Percentiles rank a stretch among this genome's conserved stretches.
Evolutionary conservation across 2,113 vertebrate species (phyloP).

Genomic region (Dromiciops gliroides): DNA sequence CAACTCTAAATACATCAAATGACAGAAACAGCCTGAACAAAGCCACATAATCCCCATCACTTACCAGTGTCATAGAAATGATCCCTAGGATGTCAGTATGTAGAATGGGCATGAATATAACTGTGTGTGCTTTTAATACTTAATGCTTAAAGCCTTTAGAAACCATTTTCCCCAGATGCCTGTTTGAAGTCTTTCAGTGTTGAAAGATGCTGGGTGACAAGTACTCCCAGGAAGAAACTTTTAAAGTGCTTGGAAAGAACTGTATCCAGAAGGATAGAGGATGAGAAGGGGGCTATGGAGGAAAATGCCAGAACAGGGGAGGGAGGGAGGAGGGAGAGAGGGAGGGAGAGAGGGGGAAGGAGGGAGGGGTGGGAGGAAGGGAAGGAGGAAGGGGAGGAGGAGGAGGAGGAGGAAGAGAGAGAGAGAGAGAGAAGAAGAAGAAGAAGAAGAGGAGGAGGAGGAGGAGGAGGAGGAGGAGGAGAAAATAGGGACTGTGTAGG

Average conservation of each 20-base stretch:
- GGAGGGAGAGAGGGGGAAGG: too few species aligned
- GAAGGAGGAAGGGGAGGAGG: too few species aligned
- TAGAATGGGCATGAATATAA: background rate
- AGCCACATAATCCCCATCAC: background rate
- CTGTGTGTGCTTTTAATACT: background rate
- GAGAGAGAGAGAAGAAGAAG: too few species aligned
- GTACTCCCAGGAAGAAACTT: background rate
- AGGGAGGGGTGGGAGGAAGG: too few species aligned
- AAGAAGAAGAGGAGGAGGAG: background rate
- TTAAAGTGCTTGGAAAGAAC: background rate
- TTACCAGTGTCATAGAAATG: background rate
- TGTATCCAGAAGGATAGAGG: background rate
- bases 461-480: background rate
- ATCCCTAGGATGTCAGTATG: background rate
- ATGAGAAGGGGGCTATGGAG: background rate
- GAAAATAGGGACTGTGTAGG: background rate
- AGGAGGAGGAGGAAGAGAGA: too few species aligned
- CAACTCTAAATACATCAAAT: background rate
- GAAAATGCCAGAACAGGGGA: background rate
- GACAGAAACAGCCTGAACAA: background rate
- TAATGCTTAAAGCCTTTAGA: background rate
- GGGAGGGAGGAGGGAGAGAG: too few species aligned
- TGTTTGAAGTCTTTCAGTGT: background rate
- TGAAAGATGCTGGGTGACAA: background rate
- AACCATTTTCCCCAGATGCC: background rate